Conservation (phyloP, 2,888 invertebrate species). For the Harmothoe impar region DNA sequence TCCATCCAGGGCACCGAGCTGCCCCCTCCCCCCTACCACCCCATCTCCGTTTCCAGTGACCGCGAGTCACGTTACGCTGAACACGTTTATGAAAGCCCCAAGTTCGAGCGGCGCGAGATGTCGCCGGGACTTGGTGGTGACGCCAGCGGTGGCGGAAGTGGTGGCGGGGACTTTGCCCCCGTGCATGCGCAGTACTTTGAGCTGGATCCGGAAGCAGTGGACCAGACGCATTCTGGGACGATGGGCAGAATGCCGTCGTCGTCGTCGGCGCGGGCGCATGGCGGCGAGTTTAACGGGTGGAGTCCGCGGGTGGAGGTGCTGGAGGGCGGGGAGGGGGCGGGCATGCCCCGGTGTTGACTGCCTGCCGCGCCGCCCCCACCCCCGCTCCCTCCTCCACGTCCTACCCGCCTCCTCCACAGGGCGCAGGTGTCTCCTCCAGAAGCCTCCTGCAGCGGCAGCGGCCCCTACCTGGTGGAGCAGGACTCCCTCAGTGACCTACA, state of each 20-base stretch:
- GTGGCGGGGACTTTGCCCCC: background rate
- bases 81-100: conserved; percentile 73
- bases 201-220: conserved; percentile 67
- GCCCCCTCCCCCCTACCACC: conserved; percentile 58
- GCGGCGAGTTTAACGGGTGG: background rate
- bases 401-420: background rate
- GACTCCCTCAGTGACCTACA: too few relatives aligned
- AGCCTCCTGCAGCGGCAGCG: too few relatives aligned
- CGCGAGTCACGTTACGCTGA: conserved; percentile 63
- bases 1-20: conserved; percentile 37
- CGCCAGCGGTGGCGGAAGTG: background rate
- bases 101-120: conserved; percentile 70
- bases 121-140: background rate
- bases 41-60: conserved; percentile 42
- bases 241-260: background rate
- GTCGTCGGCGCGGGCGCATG: conserved; percentile 25
- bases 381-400: background rate
- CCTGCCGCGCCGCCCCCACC: background rate
- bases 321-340: background rate
- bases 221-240: conserved; percentile 17
- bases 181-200: conserved; percentile 66
- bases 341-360: conserved; percentile 40
- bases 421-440: too few relatives aligned
- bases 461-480: too few relatives aligned
- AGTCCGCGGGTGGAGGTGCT: conserved; percentile 1